Percentiles rank a stretch among this genome's conserved stretches.
Evolutionary conservation across 2,888 invertebrate species (phyloP).

Genomic region (Campoplex capitator): DNA sequence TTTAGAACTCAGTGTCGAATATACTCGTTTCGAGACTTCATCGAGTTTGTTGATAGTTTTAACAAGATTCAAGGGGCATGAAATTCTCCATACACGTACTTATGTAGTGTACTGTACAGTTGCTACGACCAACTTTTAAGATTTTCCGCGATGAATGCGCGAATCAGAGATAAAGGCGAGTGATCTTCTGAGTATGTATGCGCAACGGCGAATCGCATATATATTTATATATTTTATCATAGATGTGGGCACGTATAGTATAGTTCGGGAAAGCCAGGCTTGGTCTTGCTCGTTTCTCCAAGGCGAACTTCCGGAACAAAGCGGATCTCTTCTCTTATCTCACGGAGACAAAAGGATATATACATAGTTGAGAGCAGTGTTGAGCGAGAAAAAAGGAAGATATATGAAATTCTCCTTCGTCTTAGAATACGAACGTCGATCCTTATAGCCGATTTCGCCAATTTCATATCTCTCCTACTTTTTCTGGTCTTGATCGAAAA

Average conservation of each 20-base stretch:
- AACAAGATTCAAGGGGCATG: background rate
- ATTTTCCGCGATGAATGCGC: slow-evolving; percentile 66
- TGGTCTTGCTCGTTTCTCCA: slow-evolving; percentile 40
- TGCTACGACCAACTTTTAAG: slow-evolving; percentile 63
- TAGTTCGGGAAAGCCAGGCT: slow-evolving; percentile 22
- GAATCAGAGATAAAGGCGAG: slow-evolving; percentile 56
- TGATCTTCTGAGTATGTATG: slow-evolving; percentile 2
- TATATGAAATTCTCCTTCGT: slow-evolving; percentile 30
- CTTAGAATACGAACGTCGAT: slow-evolving; percentile 46
- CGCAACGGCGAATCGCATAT: slow-evolving; percentile 9
- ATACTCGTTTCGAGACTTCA: too few relatives aligned
- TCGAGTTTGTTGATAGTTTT: background rate
- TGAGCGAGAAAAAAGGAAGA: slow-evolving; percentile 61
- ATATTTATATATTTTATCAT: slow-evolving; percentile 8
- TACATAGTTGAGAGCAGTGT: slow-evolving; percentile 25
- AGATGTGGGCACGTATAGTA: background rate
- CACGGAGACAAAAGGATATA: slow-evolving; percentile 56
- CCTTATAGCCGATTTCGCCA: slow-evolving; percentile 54
- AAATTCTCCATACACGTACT: slow-evolving; percentile 2
- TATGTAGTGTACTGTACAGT: slow-evolving; percentile 31
- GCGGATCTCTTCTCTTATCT: slow-evolving; percentile 65
- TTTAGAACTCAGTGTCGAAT: too few relatives aligned
- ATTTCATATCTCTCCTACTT: slow-evolving; percentile 41
- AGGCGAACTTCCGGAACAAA: slow-evolving; percentile 66
- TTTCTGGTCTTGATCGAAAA: background rate